These are phyloP conservation scores for Megalops cyprinoides DNA, from an alignment of 2,797 vertebrate species.

Conservation along the genomic window DNA sequence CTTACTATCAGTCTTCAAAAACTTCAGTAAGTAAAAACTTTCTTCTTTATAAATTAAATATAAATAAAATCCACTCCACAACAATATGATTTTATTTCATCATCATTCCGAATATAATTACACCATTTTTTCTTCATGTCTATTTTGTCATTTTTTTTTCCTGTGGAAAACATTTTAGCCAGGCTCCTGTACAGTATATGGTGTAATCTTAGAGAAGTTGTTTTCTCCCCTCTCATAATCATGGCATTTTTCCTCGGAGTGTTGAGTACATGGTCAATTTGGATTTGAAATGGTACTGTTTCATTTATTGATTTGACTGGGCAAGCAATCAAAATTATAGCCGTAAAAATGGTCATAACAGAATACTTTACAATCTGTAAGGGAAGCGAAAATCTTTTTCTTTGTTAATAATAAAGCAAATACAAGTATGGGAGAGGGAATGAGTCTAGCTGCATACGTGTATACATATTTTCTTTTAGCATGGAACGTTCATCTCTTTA, in stretches of 20 bases:
- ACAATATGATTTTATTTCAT: too few relatives aligned
- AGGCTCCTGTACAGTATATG: too few relatives aligned
- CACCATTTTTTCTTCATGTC: too few relatives aligned
- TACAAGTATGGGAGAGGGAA: too few relatives aligned
- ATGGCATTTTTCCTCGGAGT: not conserved
- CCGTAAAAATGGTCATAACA: not conserved
- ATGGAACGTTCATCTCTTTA: constrained; percentile 7
- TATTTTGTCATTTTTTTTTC: not conserved
- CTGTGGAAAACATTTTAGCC: not conserved
- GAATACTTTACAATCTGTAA: not conserved
- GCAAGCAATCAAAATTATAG: not conserved
- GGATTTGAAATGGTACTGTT: constrained; percentile 24
- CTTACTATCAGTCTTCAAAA: constrained; percentile 14
- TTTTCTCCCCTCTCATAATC: not conserved
- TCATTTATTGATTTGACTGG: constrained; percentile 34
- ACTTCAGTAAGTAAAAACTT: too few relatives aligned
- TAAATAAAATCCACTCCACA: too few relatives aligned
- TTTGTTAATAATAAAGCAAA: not conserved
- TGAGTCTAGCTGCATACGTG: not conserved
- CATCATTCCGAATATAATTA: too few relatives aligned
- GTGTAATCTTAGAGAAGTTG: too few relatives aligned
- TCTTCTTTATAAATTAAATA: too few relatives aligned
- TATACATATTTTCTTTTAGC: not conserved
- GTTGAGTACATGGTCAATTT: not conserved
- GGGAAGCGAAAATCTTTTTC: not conserved